Evolutionary conservation across 2,797 vertebrate species (phyloP).

Genomic region (Todus mexicanus): DNA sequence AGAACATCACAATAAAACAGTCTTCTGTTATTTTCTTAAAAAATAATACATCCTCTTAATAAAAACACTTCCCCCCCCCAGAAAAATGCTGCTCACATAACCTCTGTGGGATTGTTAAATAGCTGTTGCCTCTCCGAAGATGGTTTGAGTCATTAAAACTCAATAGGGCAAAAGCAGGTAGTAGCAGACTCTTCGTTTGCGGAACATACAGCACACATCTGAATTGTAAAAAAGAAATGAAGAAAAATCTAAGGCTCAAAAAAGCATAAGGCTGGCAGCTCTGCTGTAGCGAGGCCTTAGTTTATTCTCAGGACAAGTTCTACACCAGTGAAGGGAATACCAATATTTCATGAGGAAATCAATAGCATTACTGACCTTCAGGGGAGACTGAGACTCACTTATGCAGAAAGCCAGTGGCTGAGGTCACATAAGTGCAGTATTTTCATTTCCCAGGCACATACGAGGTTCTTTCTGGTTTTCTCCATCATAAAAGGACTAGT

Average conservation of each 20-base stretch:
- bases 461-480: not conserved
- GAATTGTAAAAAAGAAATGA: not conserved
- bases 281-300: not conserved
- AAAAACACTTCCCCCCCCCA: not conserved
- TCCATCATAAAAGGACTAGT: not conserved
- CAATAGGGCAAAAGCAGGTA: not conserved
- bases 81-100: not conserved
- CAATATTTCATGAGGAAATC: not conserved
- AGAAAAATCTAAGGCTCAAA: not conserved
- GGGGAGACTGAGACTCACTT: not conserved
- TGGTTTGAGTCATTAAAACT: not conserved
- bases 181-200: not conserved
- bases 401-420: not conserved
- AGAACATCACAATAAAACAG: not conserved
- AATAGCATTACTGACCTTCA: not conserved
- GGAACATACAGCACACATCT: not conserved
- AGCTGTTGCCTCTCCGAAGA: not conserved
- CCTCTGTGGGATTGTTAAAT: not conserved
- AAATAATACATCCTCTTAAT: not conserved
- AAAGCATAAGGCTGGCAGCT: not conserved
- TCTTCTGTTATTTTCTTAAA: not conserved
- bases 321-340: not conserved
- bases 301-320: not conserved
- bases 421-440: not conserved
- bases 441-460: not conserved